Evolutionary conservation across 1,140 invertebrate genomes (phyloP).

Genomic region (Aethina tumida): DNA sequence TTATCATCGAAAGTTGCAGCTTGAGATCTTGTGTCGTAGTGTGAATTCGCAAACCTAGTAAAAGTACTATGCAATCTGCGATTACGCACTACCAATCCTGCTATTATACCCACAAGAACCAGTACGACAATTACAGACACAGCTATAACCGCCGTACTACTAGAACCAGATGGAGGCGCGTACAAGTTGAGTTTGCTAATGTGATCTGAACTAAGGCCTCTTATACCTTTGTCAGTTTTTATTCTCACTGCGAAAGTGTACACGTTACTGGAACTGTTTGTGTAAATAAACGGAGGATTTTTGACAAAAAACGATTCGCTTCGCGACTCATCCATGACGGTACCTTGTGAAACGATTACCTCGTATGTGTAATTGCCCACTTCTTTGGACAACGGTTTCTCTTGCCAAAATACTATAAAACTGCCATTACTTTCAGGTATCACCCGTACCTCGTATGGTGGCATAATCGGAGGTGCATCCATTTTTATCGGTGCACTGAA

Average conservation of each 20-base stretch:
- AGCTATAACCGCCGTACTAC: conserved; percentile 12
- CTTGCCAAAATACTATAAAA: conserved; percentile 53
- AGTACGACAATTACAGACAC: conserved; percentile 35
- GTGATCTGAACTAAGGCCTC: conserved; percentile 49
- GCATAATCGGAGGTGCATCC: conserved; percentile 45
- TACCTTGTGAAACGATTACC: conserved; percentile 50
- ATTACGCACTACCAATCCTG: conserved; percentile 59
- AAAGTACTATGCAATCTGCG: conserved; percentile 67
- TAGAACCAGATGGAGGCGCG: conserved; percentile 17
- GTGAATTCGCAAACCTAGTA: conserved; percentile 71
- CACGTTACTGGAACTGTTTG: conserved; percentile 39
- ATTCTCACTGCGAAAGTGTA: conserved; percentile 57
- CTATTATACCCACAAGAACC: conserved; percentile 43
- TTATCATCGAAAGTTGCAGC: conserved; percentile 74
- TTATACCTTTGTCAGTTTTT: conserved; percentile 52
- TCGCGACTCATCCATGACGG: conserved; percentile 40
- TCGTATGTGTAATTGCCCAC: conserved; percentile 41
- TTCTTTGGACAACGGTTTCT: conserved; percentile 25
- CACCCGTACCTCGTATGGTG: conserved; percentile 55
- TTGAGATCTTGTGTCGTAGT: conserved; percentile 76
- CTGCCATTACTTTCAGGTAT: conserved; percentile 44
- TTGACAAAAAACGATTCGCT: conserved; percentile 39
- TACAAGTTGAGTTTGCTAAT: conserved; percentile 11
- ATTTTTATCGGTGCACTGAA: conserved; percentile 39
- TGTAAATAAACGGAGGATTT: conserved; percentile 47